Conservation (phyloP, 2,113 vertebrate genomes). For the Alexandromys fortis region DNA sequence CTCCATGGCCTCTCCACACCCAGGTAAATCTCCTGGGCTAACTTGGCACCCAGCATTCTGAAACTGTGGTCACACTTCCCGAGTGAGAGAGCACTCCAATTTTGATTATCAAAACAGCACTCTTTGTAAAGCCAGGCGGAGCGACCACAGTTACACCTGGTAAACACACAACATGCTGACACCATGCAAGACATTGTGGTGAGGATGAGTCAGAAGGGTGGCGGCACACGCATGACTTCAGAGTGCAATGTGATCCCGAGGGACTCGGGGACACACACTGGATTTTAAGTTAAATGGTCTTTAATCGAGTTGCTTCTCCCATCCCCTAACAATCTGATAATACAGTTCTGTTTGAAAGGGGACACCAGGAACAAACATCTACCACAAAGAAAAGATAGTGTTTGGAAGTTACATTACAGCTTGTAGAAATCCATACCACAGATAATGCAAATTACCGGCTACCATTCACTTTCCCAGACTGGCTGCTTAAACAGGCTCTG, state of each 20-base stretch:
- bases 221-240: neutral
- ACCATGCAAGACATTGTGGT: neutral
- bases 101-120: neutral
- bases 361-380: neutral
- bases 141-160: neutral
- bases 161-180: neutral
- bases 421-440: neutral
- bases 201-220: neutral
- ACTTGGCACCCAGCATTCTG: neutral
- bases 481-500: neutral
- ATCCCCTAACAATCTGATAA: neutral
- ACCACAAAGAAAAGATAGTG: neutral
- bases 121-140: slow-evolving; percentile 6
- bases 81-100: neutral
- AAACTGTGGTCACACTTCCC: neutral
- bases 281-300: neutral
- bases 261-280: neutral
- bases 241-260: neutral
- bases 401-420: neutral
- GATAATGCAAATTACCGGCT: slow-evolving; percentile 17
- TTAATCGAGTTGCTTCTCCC: neutral
- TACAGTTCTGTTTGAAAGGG: neutral
- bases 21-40: neutral
- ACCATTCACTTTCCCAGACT: neutral
- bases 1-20: neutral